Evolutionary conservation across 2,113 vertebrate genomes (phyloP).

Genomic region (Empidonax alnorum): DNA sequence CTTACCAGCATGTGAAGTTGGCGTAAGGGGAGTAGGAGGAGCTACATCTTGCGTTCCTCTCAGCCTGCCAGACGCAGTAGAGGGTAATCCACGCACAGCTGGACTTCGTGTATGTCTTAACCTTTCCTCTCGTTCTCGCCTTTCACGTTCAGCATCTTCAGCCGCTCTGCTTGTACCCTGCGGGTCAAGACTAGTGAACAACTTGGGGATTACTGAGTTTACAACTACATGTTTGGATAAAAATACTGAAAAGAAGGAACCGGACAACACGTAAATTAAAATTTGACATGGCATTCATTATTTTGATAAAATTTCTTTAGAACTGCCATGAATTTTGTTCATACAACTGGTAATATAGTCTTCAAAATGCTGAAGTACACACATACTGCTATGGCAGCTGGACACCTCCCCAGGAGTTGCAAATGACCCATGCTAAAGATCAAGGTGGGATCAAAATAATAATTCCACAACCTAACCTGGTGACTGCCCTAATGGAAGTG

Average conservation of each 20-base stretch:
- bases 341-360: background rate
- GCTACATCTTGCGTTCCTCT: constrained; percentile 86
- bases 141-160: constrained; percentile 90
- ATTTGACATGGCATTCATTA: background rate
- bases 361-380: background rate
- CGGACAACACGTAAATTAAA: background rate
- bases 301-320: background rate
- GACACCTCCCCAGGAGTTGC: background rate
- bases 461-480: background rate
- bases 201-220: background rate
- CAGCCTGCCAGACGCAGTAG: constrained; percentile 88
- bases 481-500: background rate
- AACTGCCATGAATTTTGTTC: background rate
- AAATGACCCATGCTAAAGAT: background rate
- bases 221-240: background rate
- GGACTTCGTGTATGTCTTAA: constrained; percentile 90
- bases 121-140: constrained; percentile 91
- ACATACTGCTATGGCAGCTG: background rate
- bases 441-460: background rate
- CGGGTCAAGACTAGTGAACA: background rate
- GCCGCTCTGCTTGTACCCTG: constrained; percentile 91
- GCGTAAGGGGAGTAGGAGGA: constrained; percentile 89
- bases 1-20: constrained; percentile 91
- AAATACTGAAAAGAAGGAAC: background rate
- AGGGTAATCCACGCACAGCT: constrained; percentile 85